Conservation (phyloP, 2,888 invertebrate species). For the Dioctria rufipes region DNA sequence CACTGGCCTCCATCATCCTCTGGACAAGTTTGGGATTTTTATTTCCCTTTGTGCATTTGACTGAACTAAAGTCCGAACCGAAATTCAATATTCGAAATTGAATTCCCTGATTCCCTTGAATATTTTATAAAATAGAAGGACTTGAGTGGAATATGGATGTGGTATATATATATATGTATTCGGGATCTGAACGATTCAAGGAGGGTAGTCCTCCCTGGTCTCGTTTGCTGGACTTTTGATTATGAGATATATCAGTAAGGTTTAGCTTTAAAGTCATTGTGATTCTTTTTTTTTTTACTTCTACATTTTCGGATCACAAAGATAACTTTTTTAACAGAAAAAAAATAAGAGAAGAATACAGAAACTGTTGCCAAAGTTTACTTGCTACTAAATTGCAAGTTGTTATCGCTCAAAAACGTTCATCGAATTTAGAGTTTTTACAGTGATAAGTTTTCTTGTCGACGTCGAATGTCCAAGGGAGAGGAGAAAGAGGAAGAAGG, state of each 20-base stretch:
- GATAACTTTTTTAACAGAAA: background rate
- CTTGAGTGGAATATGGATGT: slow-evolving; percentile 14
- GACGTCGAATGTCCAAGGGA: background rate
- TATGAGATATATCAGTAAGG: background rate
- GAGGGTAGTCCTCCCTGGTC: slow-evolving; percentile 4
- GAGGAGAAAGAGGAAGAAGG: too few species aligned
- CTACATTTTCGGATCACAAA: background rate
- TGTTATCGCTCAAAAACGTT: slow-evolving; percentile 35
- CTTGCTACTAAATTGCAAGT: slow-evolving; percentile 31
- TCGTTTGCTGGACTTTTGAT: background rate
- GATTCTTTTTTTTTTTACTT: background rate
- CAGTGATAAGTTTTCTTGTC: slow-evolving; percentile 27
- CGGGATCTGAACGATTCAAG: background rate
- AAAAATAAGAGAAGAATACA: slow-evolving; percentile 5
- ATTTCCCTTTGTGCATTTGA: slow-evolving; percentile 39
- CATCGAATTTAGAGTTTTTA: slow-evolving; percentile 20
- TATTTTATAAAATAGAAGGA: slow-evolving; percentile 40
- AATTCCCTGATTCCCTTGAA: slow-evolving; percentile 46
- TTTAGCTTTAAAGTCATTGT: background rate
- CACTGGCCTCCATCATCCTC: too few species aligned
- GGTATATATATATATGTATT: too few species aligned
- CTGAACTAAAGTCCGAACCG: slow-evolving; percentile 9
- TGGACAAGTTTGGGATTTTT: background rate
- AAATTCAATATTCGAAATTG: slow-evolving; percentile 45
- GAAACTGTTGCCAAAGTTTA: background rate